Percentiles rank a stretch among this genome's conserved stretches.
Conservation (phyloP, 2,888 invertebrate species). For the Hirtodrosophila duncani region DNA sequence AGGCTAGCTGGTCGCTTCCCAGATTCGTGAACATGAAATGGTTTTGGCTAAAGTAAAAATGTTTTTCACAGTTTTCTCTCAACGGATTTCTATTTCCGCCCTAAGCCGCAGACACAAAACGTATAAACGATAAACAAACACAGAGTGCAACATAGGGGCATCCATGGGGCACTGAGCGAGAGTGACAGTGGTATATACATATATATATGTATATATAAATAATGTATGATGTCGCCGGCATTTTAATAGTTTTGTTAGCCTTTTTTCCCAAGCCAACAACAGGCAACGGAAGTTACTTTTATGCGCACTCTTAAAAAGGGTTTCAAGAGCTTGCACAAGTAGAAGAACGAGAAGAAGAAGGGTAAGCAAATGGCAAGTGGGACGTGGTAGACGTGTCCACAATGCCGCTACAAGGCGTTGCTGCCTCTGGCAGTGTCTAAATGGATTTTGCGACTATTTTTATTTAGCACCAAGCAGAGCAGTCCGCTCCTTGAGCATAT, state of each 20-base stretch:
- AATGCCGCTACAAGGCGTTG: slow-evolving; percentile 31
- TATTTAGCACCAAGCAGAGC: slow-evolving; percentile 52
- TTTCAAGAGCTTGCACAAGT: slow-evolving; percentile 7
- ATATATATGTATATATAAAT: slow-evolving; percentile 57
- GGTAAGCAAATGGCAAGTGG: slow-evolving; percentile 16
- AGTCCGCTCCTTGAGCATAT: background rate
- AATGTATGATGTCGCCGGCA: slow-evolving; percentile 66
- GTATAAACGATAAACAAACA: slow-evolving; percentile 42
- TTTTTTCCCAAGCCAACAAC: slow-evolving; percentile 36
- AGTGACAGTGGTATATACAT: no score
- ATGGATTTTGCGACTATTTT: slow-evolving; percentile 62
- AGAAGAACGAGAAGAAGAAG: slow-evolving; percentile 6
- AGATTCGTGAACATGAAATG: slow-evolving; percentile 43
- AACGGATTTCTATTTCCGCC: slow-evolving; percentile 69
- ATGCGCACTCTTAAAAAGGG: slow-evolving; percentile 53
- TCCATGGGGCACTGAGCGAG: no score
- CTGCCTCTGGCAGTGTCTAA: slow-evolving; percentile 43
- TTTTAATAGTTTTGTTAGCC: slow-evolving; percentile 71
- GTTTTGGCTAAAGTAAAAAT: slow-evolving; percentile 62
- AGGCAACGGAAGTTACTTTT: slow-evolving; percentile 64
- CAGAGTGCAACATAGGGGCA: slow-evolving; percentile 7
- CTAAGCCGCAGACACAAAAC: slow-evolving; percentile 45
- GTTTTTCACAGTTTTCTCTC: slow-evolving; percentile 63
- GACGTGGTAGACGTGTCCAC: background rate
- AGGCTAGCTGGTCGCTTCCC: background rate